Percentiles rank a stretch among this genome's conserved stretches.
phyloP scores from a whole-genome alignment of 2,888 invertebrate species.

The Halictus ligatus region DNA sequence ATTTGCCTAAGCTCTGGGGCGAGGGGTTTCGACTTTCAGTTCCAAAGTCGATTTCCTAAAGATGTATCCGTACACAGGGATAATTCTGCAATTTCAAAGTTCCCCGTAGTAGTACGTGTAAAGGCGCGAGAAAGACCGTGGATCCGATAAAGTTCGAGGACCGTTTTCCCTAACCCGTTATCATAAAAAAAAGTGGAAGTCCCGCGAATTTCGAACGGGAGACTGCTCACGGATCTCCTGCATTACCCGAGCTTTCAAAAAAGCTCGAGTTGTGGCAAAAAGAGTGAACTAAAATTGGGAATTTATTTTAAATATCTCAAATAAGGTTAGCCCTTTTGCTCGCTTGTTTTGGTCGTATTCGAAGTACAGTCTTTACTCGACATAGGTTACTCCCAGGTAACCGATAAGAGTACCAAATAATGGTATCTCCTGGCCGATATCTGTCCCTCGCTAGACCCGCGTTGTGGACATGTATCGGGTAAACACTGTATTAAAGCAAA shows the following conservation, averaged over 20 bases:
- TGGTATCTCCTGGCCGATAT: too few relatives aligned
- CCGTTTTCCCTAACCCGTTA: constrained; percentile 58
- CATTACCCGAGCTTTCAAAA: constrained; percentile 36
- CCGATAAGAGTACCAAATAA: too few relatives aligned
- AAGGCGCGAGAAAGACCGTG: constrained; percentile 59
- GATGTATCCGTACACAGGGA: constrained; percentile 53
- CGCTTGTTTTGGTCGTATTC: too few relatives aligned
- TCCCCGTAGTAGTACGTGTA: constrained; percentile 55
- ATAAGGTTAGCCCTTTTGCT: too few relatives aligned
- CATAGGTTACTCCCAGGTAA: too few relatives aligned
- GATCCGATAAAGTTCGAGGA: constrained; percentile 56
- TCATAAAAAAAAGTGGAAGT: constrained; percentile 58
- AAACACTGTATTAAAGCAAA: too few relatives aligned
- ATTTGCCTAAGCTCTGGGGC: constrained; percentile 47
- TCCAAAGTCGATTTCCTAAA: constrained; percentile 63
- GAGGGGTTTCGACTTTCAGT: constrained; percentile 48
- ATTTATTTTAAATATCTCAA: too few relatives aligned
- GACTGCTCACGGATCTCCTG: constrained; percentile 3
- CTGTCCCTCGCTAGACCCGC: too few relatives aligned
- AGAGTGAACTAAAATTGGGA: constrained; percentile 2
- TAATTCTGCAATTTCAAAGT: constrained; percentile 66
- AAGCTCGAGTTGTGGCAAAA: too few relatives aligned
- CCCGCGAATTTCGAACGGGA: constrained; percentile 47
- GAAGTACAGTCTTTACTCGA: too few relatives aligned
- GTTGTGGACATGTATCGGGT: too few relatives aligned